Conservation (phyloP, 2,888 invertebrate species). For the Muscina levida region DNA sequence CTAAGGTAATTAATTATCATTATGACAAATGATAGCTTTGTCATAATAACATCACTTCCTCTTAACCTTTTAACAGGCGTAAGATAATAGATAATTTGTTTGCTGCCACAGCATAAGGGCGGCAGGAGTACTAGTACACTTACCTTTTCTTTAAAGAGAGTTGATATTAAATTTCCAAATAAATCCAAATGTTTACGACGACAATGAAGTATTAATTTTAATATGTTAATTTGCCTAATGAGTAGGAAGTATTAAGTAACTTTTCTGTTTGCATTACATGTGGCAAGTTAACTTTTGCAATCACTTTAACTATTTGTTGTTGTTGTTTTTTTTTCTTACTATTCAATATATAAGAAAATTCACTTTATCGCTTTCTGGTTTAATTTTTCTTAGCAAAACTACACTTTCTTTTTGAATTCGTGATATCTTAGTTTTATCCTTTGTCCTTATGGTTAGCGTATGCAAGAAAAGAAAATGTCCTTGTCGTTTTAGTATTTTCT, state of each 20-base stretch:
- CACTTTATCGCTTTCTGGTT: slow-evolving; percentile 1
- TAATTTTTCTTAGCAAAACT: background rate
- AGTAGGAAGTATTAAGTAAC: too few species aligned
- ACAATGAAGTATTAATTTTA: background rate
- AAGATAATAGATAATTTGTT: too few species aligned
- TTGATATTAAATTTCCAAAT: background rate
- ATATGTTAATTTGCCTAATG: background rate
- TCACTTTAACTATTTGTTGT: background rate
- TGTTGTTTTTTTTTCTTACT: background rate
- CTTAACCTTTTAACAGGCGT: too few species aligned
- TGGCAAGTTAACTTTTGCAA: too few species aligned
- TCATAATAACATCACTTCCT: too few species aligned
- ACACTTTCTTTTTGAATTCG: background rate
- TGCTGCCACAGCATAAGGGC: too few species aligned
- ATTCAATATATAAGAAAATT: background rate
- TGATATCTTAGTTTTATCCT: background rate
- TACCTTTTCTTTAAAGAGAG: background rate
- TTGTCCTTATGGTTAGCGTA: background rate
- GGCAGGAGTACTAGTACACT: too few species aligned
- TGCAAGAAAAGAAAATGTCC: too few species aligned
- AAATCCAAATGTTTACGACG: background rate
- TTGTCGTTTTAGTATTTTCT: too few species aligned
- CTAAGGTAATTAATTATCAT: too few species aligned
- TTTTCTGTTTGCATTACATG: too few species aligned
- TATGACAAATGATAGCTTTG: too few species aligned